A percentile compares a stretch with the other conserved stretches of the same genome.
Evolutionary conservation across 2,797 vertebrate species (phyloP).

Genomic region (Psittacula echo): DNA sequence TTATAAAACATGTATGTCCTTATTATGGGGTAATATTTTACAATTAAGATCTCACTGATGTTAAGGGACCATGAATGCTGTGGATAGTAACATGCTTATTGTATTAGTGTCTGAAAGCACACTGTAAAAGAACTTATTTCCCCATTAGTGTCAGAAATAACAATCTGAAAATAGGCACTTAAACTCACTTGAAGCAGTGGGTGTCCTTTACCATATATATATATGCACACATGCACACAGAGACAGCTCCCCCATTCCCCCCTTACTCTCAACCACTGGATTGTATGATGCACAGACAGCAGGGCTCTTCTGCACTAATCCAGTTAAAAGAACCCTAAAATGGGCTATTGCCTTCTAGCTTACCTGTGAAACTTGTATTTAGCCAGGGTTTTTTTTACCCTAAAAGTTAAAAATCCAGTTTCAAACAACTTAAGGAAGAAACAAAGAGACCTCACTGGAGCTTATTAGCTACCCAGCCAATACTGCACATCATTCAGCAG

Average conservation of each 20-base stretch:
- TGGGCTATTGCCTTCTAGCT: background rate
- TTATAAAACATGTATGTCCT: background rate
- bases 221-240: background rate
- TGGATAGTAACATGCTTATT: background rate
- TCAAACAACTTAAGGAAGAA: background rate
- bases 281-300: background rate
- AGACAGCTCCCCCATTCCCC: background rate
- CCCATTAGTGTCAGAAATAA: constrained; percentile 11
- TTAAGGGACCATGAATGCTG: background rate
- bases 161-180: background rate
- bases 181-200: background rate
- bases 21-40: background rate
- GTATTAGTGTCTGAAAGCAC: constrained; percentile 3
- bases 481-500: background rate
- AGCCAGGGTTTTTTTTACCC: background rate
- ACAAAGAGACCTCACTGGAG: background rate
- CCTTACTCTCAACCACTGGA: background rate
- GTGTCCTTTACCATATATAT: background rate
- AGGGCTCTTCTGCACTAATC: background rate
- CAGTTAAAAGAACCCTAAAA: background rate
- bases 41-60: constrained; percentile 16
- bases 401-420: background rate
- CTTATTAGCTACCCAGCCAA: background rate
- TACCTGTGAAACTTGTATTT: background rate
- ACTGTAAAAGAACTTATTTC: constrained; percentile 13